A percentile compares a stretch with the other conserved stretches of the same genome.
These are phyloP conservation scores for Gorsachius magnificus DNA, from an alignment of 2,797 vertebrate species.

Conservation along the genomic window DNA sequence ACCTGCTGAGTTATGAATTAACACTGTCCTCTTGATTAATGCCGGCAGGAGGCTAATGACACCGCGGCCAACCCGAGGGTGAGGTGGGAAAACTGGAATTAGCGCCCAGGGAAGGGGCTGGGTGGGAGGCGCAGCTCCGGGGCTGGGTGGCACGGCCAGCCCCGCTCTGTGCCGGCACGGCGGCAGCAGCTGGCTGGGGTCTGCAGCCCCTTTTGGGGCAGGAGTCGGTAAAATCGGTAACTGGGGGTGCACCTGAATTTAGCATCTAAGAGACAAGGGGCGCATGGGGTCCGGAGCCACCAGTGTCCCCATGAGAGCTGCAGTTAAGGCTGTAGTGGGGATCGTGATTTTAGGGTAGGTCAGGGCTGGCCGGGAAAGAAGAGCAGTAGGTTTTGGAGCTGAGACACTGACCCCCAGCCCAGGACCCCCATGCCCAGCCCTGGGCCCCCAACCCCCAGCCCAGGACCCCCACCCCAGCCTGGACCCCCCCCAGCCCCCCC, in stretches of 20 bases:
- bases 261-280: neutral
- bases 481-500: neutral
- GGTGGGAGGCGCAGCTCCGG: neutral
- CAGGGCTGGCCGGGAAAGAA: neutral
- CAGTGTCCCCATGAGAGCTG: rapidly evolving
- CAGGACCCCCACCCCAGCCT: neutral
- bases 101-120: neutral
- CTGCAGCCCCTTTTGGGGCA: neutral
- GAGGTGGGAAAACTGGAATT: neutral
- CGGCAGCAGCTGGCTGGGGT: too few relatives aligned
- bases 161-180: too few relatives aligned
- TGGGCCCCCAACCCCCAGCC: neutral
- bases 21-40: neutral
- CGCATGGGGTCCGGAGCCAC: neutral
- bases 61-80: neutral
- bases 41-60: neutral
- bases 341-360: neutral
- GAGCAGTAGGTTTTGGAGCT: neutral
- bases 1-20: neutral
- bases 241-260: neutral
- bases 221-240: rapidly evolving
- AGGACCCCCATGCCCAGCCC: neutral
- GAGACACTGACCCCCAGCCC: neutral
- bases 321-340: rapidly evolving
- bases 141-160: neutral